Evolutionary conservation across 2,113 vertebrate genomes (phyloP), one percentile per base, ranked within the genome.

Genomic region (Perca schrenkii): DNA sequence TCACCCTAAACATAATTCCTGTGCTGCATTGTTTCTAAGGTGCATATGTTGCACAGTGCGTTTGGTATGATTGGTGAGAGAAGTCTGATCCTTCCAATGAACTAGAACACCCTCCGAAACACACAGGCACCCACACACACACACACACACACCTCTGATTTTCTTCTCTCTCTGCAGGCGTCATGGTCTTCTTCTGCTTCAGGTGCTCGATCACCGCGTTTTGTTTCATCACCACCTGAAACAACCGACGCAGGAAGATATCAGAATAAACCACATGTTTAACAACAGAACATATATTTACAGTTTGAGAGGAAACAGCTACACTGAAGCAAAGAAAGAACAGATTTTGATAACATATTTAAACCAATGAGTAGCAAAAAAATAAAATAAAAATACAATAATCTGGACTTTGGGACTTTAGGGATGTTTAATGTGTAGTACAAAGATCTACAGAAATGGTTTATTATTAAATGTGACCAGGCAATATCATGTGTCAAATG

Each of bases 171-270:
- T 99, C 98, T 68, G 96, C 95, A 72, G 97, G 97, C 58, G 98
- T 98, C 95, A 99, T 89, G n/a, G 96, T 97, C 91, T 98, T 98
- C 95, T 97, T 99, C 94, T 99, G 98, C 90, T 98, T 99, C 88
- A 99, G 94, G 92, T 99, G 97, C 86, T 99, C 98, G 77, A 99
- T 98, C 57, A 96, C 97, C 82, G 98, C 98, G 60, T 99, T 99
- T 90, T 99, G 98, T 85, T 99, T 99, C 97, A 98, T 97, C 87
- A 99, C 97, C 94, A 99, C 97, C 98, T 99, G 64, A 75, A 85
- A 84, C n/a, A 77, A 6, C 17, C 0, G 14, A 34, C 0, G 7
- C 6, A 47, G 17, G 17, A 68, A 49, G 17, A 58, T 6, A 8
- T 62, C 16, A 57, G 62, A 81, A 64, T 11, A 71, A 74, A 69